A percentile compares a stretch with the other conserved stretches of the same genome.
phyloP scores from a whole-genome alignment of 2,113 vertebrate genomes.

The Pagrus major region DNA sequence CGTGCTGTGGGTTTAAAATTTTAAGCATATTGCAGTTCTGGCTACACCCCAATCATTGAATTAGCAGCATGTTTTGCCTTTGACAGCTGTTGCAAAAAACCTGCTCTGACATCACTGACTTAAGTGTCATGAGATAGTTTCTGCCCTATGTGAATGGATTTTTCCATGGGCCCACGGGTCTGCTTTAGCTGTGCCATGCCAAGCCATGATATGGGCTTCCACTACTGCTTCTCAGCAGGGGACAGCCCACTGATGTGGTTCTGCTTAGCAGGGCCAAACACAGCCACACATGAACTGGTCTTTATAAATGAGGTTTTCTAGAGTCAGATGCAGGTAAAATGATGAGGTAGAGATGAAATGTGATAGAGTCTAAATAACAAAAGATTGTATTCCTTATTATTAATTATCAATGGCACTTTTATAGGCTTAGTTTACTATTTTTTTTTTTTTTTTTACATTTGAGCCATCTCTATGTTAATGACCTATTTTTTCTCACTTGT shows the following conservation, averaged over 20 bases:
- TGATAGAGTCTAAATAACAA: neutral
- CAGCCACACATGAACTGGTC: neutral
- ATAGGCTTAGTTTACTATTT: neutral
- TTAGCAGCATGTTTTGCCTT: constrained; percentile 22
- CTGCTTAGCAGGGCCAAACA: neutral
- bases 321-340: neutral
- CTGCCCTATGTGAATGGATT: neutral
- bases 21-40: constrained; percentile 5
- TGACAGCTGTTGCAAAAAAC: constrained; percentile 13
- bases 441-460: neutral
- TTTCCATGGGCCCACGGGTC: neutral
- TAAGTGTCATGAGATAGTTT: neutral
- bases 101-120: neutral
- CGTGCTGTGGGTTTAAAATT: neutral
- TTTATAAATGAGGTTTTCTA: neutral
- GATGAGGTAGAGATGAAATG: neutral
- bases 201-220: neutral
- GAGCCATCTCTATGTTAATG: neutral
- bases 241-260: neutral
- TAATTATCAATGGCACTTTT: neutral
- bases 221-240: neutral
- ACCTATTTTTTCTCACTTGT: neutral
- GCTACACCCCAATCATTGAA: neutral
- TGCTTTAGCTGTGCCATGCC: neutral
- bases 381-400: too few species aligned